phyloP scores from a whole-genome alignment of 1,140 invertebrate genomes.

The Anastatus disparis region DNA sequence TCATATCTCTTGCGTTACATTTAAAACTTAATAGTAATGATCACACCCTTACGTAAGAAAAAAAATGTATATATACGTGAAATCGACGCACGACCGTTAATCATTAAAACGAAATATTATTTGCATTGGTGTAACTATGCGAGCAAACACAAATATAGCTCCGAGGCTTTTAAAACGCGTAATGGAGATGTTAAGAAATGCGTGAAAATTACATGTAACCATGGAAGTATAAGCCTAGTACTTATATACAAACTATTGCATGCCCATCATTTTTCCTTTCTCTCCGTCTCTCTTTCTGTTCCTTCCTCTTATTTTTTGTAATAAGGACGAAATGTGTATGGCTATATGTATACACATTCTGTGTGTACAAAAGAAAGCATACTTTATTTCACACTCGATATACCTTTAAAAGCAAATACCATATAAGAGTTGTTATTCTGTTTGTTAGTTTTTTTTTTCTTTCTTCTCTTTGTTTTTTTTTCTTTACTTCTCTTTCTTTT shows the following conservation, averaged over 20 bases:
- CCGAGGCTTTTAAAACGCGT: not conserved
- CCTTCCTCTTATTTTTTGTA: not conserved
- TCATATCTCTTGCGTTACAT: too few species aligned
- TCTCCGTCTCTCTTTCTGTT: not conserved
- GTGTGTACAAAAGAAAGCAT: not conserved
- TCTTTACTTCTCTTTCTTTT: not conserved
- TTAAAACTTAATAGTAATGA: too few species aligned
- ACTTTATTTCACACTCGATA: too few species aligned
- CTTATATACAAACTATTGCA: not conserved
- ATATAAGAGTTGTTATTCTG: too few species aligned
- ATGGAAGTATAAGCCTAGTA: too few species aligned
- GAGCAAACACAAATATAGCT: not conserved
- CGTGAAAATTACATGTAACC: not conserved
- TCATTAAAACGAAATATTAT: conserved; percentile 38
- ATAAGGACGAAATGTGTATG: not conserved
- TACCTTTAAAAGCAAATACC: not conserved
- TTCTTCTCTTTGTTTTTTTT: too few species aligned
- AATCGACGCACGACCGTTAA: conserved; percentile 58
- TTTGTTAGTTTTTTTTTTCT: too few species aligned
- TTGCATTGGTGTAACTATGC: not conserved
- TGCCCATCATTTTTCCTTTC: not conserved
- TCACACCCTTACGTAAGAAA: too few species aligned
- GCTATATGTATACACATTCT: too few species aligned
- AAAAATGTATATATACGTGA: too few species aligned
- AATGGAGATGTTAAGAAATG: conserved; percentile 3